Evolutionary conservation across 2,797 vertebrate species (phyloP).

Genomic region (Pagetopsis macropterus): DNA sequence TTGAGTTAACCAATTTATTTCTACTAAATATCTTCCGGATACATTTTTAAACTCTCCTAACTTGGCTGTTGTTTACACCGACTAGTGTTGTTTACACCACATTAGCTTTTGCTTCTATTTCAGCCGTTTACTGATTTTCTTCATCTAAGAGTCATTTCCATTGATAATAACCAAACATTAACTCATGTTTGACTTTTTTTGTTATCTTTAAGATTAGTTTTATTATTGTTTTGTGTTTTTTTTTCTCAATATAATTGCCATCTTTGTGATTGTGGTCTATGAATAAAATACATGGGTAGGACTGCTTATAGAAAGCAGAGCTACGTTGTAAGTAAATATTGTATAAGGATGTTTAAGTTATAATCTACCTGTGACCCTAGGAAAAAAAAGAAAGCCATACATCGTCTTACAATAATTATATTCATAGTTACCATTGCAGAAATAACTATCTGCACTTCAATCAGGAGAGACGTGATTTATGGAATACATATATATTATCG

Average conservation of each 20-base stretch:
- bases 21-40: too few relatives aligned
- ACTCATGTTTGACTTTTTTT: neutral
- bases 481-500: too few relatives aligned
- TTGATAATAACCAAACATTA: neutral
- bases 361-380: slow-evolving; percentile 2
- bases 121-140: neutral
- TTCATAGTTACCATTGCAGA: slow-evolving; percentile 1
- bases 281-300: neutral
- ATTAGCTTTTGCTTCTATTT: slow-evolving; percentile 8
- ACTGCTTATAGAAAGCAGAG: neutral
- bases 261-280: neutral
- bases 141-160: neutral
- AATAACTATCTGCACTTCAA: too few relatives aligned
- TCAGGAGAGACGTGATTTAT: too few relatives aligned
- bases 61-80: too few relatives aligned
- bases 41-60: too few relatives aligned
- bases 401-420: slow-evolving; percentile 3
- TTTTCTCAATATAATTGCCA: neutral
- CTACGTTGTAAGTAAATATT: neutral
- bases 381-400: neutral
- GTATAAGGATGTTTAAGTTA: neutral
- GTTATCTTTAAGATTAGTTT: neutral
- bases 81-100: neutral
- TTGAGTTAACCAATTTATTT: too few relatives aligned
- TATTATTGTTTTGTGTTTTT: neutral